Percentiles rank a stretch among this genome's conserved stretches.
Conservation (phyloP, 1,140 invertebrate species). For the Drosophila lowei region DNA sequence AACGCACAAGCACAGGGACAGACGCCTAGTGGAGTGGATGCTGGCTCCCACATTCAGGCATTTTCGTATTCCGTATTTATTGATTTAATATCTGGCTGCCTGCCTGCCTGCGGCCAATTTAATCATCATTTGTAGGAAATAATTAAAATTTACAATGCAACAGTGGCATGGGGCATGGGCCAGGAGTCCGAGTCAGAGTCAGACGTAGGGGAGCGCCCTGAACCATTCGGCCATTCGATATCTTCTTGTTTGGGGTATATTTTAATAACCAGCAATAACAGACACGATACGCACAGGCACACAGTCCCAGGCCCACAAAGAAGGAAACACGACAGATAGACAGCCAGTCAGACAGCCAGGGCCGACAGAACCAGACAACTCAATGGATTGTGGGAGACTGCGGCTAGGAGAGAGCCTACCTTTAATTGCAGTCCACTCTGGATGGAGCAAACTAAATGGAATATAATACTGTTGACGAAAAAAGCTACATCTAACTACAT, state of each 20-base stretch:
- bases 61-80: conserved; percentile 55
- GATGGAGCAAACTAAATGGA: too few species aligned
- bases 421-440: too few species aligned
- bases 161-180: conserved; percentile 1
- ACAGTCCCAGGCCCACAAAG: too few species aligned
- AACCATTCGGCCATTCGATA: conserved; percentile 7
- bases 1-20: conserved; percentile 10
- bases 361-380: conserved; percentile 29
- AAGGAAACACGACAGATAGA: too few species aligned
- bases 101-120: conserved; percentile 66
- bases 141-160: conserved; percentile 77
- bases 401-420: too few species aligned
- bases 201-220: not conserved
- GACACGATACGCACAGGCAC: not conserved
- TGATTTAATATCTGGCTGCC: conserved; percentile 72
- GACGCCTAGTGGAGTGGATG: not conserved
- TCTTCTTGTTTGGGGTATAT: conserved; percentile 44
- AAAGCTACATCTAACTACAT: too few species aligned
- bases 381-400: conserved; percentile 32
- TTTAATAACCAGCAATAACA: conserved; percentile 64
- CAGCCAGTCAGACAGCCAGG: not conserved
- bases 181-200: conserved; percentile 12
- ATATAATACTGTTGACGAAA: too few species aligned
- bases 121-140: conserved; percentile 80
- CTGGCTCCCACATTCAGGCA: conserved; percentile 19